Conservation (phyloP, 1,140 invertebrate species). For the Euwallacea similis region DNA sequence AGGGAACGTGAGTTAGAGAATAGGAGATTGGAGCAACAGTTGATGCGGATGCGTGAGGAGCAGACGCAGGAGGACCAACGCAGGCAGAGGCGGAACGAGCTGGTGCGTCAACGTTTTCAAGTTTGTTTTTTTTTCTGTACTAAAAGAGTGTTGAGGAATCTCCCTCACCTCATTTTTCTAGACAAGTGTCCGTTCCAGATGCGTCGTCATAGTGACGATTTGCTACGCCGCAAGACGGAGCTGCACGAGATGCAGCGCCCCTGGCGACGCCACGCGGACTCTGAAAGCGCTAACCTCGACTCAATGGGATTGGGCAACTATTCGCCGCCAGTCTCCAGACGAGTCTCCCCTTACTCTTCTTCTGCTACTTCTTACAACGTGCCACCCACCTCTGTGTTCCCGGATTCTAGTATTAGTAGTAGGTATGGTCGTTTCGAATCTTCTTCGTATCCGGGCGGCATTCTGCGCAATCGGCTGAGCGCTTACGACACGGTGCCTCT, state of each 20-base stretch:
- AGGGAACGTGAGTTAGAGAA: constrained; percentile 58
- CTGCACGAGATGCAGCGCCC: constrained; percentile 56
- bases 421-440: constrained; percentile 44
- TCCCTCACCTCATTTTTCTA: no score
- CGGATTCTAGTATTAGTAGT: constrained; percentile 39
- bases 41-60: constrained; percentile 57
- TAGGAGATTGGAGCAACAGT: constrained; percentile 58
- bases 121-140: neutral
- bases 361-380: constrained; percentile 43
- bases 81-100: constrained; percentile 5
- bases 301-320: constrained; percentile 32
- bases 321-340: constrained; percentile 45
- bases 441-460: constrained; percentile 33
- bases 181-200: constrained; percentile 49
- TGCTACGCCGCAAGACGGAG: constrained; percentile 53
- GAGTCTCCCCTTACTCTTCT: constrained; percentile 24
- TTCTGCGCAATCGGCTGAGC: constrained; percentile 42
- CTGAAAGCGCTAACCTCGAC: constrained; percentile 44
- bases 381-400: constrained; percentile 49
- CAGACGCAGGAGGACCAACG: constrained; percentile 55
- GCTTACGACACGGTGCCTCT: constrained; percentile 43
- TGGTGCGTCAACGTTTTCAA: constrained; percentile 1
- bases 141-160: no score
- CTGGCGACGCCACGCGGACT: constrained; percentile 51
- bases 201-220: constrained; percentile 56